phyloP scores from a whole-genome alignment of 2,113 vertebrate genomes.

The Sialia sialis region DNA sequence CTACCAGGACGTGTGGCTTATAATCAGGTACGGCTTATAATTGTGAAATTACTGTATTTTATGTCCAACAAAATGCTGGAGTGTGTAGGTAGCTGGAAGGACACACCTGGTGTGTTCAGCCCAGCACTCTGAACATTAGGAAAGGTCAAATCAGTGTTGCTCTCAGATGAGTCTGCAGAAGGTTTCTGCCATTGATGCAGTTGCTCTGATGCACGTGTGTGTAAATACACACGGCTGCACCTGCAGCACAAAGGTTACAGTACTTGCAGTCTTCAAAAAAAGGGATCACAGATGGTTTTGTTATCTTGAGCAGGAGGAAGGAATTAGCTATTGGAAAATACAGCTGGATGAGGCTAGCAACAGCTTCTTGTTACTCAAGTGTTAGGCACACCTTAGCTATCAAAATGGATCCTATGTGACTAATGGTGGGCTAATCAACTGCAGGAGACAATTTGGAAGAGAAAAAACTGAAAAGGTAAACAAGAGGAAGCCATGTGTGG shows the following conservation, averaged over 20 bases:
- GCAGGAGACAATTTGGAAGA: background rate
- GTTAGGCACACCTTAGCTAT: background rate
- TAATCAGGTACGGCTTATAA: too few relatives aligned
- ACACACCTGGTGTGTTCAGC: background rate
- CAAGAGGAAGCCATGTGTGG: background rate
- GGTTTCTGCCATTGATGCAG: background rate
- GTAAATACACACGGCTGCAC: background rate
- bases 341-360: background rate
- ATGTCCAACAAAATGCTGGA: background rate
- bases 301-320: background rate
- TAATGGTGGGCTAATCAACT: background rate
- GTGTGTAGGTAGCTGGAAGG: background rate
- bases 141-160: background rate
- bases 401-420: background rate
- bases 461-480: background rate
- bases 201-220: fast-evolving
- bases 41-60: too few relatives aligned
- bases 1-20: too few relatives aligned
- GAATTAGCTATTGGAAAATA: background rate
- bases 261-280: background rate
- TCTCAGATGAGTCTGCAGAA: background rate
- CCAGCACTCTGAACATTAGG: background rate
- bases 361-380: background rate
- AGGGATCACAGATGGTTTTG: background rate
- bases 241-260: background rate